A percentile compares a stretch with the other conserved stretches of the same genome.
These are phyloP conservation scores for Drosophila fuyamai DNA, from an alignment of 1,140 invertebrate genomes.

Conservation along the genomic window DNA sequence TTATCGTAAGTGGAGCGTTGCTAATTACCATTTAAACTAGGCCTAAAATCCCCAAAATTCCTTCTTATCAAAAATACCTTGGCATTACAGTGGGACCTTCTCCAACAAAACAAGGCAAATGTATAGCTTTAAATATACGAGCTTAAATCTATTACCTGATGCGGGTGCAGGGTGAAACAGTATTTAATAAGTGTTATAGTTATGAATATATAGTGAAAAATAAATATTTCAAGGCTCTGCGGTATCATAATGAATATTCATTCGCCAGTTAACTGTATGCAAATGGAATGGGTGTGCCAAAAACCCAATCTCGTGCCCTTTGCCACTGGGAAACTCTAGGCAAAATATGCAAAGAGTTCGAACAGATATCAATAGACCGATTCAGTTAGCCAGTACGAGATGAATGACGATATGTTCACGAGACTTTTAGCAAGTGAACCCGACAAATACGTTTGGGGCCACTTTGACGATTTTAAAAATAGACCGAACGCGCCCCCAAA, in stretches of 20 bases:
- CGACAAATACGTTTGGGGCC: slow-evolving; percentile 31
- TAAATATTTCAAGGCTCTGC: slow-evolving; percentile 15
- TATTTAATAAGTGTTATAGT: slow-evolving; percentile 4
- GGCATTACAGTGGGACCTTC: slow-evolving; percentile 26
- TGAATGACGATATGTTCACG: slow-evolving; percentile 30
- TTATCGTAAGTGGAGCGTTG: slow-evolving; percentile 13
- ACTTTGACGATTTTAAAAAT: slow-evolving; percentile 50
- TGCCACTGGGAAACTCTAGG: slow-evolving; percentile 14
- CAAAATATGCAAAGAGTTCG: background rate
- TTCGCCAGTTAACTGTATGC: background rate
- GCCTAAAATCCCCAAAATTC: slow-evolving; percentile 39
- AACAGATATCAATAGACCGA: slow-evolving; percentile 8
- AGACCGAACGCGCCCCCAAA: slow-evolving; percentile 62
- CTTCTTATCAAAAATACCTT: slow-evolving; percentile 19
- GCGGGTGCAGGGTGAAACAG: slow-evolving; percentile 21
- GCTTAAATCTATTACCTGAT: background rate
- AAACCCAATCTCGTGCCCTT: slow-evolving; percentile 11
- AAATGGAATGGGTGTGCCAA: slow-evolving; percentile 20
- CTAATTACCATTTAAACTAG: slow-evolving; percentile 40
- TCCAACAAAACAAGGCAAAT: background rate
- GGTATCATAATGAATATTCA: slow-evolving; percentile 21
- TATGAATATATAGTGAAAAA: slow-evolving; percentile 14
- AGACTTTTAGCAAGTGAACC: slow-evolving; percentile 27
- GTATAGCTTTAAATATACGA: background rate
- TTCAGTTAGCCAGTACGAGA: slow-evolving; percentile 9